phyloP scores from a whole-genome alignment of 35 echinoderm and acorn worm species.

The Stichopus chloronotus region DNA sequence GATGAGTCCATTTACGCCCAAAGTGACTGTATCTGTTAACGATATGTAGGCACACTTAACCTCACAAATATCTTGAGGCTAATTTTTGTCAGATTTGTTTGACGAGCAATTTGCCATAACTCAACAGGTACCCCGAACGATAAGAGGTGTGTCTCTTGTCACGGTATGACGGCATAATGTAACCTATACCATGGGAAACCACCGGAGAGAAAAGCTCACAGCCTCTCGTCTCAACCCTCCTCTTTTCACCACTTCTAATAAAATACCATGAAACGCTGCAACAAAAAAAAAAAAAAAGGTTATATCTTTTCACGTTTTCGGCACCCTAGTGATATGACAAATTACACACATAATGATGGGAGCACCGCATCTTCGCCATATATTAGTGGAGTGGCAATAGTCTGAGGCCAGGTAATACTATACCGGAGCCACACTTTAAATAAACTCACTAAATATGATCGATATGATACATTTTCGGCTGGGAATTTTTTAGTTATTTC shows the following conservation, averaged over 20 bases:
- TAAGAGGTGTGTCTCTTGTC: slow-evolving; percentile 42
- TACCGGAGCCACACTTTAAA: slow-evolving; percentile 40
- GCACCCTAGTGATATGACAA: slow-evolving; percentile 44
- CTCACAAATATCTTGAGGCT: slow-evolving; percentile 41
- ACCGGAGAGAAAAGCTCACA: neutral
- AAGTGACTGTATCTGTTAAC: neutral
- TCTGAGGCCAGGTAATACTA: slow-evolving; percentile 37
- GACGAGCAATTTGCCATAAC: slow-evolving; percentile 41
- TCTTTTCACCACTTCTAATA: neutral
- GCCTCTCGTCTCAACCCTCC: neutral
- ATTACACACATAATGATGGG: slow-evolving; percentile 28
- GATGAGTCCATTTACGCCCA: slow-evolving; percentile 1
- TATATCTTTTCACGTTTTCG: slow-evolving; percentile 15
- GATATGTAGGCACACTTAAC: slow-evolving; percentile 32
- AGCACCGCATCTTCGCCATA: too few species aligned
- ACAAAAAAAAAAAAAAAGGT: neutral
- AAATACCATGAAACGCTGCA: neutral
- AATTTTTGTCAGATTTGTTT: slow-evolving; percentile 13
- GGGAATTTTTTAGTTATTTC: slow-evolving; percentile 23
- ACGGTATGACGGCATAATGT: neutral
- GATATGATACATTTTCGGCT: slow-evolving; percentile 55
- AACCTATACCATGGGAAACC: slow-evolving; percentile 39
- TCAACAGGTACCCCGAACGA: slow-evolving; percentile 19
- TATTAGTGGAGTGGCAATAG: too few species aligned
- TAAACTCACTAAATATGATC: neutral